Evolutionary conservation across 2,888 invertebrate species (phyloP).

Genomic region (Acronicta leporina): DNA sequence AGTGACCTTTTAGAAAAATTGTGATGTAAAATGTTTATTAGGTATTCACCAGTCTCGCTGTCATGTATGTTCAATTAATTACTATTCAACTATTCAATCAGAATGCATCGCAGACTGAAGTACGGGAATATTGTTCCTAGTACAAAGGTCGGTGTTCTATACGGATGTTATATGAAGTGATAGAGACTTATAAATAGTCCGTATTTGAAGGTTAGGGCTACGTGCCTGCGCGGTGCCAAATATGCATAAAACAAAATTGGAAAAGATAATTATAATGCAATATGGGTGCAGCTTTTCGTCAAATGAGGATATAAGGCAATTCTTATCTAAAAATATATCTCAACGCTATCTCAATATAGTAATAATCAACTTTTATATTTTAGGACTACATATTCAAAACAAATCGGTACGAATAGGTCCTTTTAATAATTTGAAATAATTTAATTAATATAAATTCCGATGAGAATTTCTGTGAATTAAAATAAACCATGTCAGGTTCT

Average conservation of each 20-base stretch:
- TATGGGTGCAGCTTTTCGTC: background rate
- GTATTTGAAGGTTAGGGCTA: slow-evolving; percentile 80
- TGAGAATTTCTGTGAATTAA: no score
- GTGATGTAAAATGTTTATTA: slow-evolving; percentile 12
- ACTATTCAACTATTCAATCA: slow-evolving; percentile 61
- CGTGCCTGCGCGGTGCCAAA: slow-evolving; percentile 64
- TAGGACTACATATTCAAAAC: no score
- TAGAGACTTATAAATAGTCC: slow-evolving; percentile 78
- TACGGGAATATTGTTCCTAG: slow-evolving; percentile 64
- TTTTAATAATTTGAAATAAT: no score
- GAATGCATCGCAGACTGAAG: slow-evolving; percentile 57
- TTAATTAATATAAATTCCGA: no score
- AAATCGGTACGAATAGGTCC: no score
- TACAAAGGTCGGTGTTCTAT: slow-evolving; percentile 79
- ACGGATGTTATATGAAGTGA: slow-evolving; percentile 65
- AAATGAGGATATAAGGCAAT: no score
- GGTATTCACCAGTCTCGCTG: slow-evolving; percentile 21
- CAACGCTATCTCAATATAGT: no score
- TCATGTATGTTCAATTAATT: slow-evolving; percentile 62
- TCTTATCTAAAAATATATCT: no score
- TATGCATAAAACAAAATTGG: slow-evolving; percentile 41
- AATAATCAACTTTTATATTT: no score
- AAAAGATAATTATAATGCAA: slow-evolving; percentile 21
- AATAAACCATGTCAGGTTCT: no score
- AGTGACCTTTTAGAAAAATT: slow-evolving; percentile 10